Evolutionary conservation across 2,888 invertebrate species (phyloP).

Genomic region (Ctena decussata): DNA sequence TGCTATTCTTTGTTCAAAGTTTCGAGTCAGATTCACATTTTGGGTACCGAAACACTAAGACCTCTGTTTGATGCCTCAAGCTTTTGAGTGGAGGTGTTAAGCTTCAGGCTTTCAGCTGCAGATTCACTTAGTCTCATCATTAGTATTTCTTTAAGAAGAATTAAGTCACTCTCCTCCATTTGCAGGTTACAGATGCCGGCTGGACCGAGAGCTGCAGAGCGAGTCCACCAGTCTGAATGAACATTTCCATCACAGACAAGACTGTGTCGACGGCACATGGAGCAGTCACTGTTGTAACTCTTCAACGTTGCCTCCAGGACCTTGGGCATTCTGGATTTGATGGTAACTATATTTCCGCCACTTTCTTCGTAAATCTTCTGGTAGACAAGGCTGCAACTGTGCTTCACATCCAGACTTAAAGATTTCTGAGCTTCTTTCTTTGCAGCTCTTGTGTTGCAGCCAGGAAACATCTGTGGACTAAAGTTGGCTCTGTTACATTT

Average conservation of each 20-base stretch:
- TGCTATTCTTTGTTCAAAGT: not conserved
- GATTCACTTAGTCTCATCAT: conserved; percentile 16
- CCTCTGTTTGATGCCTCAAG: conserved; percentile 10
- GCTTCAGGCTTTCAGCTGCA: not conserved
- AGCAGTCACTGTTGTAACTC: conserved; percentile 9
- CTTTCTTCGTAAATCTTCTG: not conserved
- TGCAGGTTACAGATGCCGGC: not conserved
- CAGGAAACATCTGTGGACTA: conserved; percentile 3
- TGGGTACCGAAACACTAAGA: not conserved
- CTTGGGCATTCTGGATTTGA: not conserved
- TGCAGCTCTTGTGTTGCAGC: not conserved
- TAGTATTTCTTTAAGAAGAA: not conserved
- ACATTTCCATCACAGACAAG: not conserved
- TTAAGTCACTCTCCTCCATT: not conserved
- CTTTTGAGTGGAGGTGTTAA: conserved; percentile 5
- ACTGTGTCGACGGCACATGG: not conserved
- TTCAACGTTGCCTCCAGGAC: not conserved
- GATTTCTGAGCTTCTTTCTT: not conserved
- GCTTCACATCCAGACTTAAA: not conserved
- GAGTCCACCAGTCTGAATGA: not conserved
- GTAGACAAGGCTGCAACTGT: not conserved
- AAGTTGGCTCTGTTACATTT: not conserved
- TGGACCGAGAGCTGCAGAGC: not conserved
- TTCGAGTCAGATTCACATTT: not conserved
- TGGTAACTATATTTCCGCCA: not conserved